A percentile compares a stretch with the other conserved stretches of the same genome.
These are phyloP conservation scores for Anolis sagrei DNA, from an alignment of 2,113 vertebrate species.

Conservation along the genomic window DNA sequence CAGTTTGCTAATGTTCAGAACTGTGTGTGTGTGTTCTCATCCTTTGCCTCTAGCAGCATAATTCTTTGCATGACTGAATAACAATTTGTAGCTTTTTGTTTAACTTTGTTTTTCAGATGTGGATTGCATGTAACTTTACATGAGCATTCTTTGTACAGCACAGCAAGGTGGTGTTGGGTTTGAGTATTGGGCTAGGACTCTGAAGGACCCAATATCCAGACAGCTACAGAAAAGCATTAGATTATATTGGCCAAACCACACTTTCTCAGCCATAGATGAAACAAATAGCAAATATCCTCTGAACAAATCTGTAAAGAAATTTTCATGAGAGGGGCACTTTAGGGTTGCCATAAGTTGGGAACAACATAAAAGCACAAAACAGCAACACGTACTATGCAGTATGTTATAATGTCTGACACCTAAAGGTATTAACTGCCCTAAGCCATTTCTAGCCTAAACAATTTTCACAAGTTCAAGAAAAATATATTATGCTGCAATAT, in stretches of 20 bases:
- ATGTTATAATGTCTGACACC: background rate
- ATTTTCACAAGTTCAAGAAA: background rate
- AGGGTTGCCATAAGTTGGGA: background rate
- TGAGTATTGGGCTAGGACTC: too few species aligned
- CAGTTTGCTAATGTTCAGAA: background rate
- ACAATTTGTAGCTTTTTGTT: background rate
- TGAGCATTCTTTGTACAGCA: too few species aligned
- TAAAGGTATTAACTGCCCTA: background rate
- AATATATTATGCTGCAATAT: background rate
- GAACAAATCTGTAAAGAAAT: too few species aligned
- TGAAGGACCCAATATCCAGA: too few species aligned
- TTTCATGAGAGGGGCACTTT: background rate
- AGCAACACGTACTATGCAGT: background rate
- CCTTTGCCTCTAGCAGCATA: background rate
- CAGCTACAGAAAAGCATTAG: too few species aligned
- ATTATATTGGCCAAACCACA: too few species aligned
- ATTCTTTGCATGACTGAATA: background rate
- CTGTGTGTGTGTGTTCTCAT: background rate
- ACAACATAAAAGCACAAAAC: background rate
- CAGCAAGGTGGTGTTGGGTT: too few species aligned
- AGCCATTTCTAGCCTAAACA: background rate
- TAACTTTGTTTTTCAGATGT: background rate
- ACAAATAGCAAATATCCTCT: too few species aligned
- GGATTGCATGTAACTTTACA: too few species aligned
- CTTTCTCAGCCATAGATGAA: too few species aligned